phyloP scores from a whole-genome alignment of 2,797 vertebrate species.

The Sternotherus odoratus region DNA sequence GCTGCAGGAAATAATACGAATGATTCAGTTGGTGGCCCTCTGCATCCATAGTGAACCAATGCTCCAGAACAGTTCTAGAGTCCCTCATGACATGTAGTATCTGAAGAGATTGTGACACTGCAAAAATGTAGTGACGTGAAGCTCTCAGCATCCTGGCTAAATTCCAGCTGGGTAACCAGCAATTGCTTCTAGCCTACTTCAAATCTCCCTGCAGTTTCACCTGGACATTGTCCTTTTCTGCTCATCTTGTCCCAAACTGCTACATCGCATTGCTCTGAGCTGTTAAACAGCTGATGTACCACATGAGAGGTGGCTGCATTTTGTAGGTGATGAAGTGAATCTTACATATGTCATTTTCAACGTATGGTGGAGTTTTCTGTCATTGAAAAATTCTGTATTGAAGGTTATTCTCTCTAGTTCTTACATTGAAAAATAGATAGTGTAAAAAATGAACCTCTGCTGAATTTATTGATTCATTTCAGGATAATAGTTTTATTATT shows the following conservation, averaged over 20 bases:
- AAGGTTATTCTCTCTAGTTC: not conserved
- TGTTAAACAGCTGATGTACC: not conserved
- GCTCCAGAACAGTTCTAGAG: not conserved
- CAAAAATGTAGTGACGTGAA: not conserved
- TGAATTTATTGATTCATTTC: constrained; percentile 43
- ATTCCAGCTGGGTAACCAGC: constrained; percentile 1
- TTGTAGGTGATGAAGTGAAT: not conserved
- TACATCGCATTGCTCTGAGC: not conserved
- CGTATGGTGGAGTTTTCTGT: not conserved
- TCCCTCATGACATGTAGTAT: not conserved
- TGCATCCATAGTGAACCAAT: not conserved
- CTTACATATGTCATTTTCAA: not conserved
- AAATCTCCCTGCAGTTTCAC: not conserved
- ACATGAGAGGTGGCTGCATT: not conserved
- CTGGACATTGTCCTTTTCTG: not conserved
- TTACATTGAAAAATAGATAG: not conserved
- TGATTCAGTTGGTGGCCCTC: not conserved
- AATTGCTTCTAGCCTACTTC: not conserved
- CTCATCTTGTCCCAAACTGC: not conserved
- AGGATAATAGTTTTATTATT: constrained; percentile 39
- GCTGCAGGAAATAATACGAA: not conserved
- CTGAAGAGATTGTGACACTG: not conserved
- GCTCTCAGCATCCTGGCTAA: not conserved
- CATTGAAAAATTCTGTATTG: not conserved
- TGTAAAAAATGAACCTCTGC: not conserved